A percentile compares a stretch with the other conserved stretches of the same genome.
These are phyloP conservation scores for Zingel zingel DNA, from an alignment of 2,113 vertebrate species.

Conservation along the genomic window DNA sequence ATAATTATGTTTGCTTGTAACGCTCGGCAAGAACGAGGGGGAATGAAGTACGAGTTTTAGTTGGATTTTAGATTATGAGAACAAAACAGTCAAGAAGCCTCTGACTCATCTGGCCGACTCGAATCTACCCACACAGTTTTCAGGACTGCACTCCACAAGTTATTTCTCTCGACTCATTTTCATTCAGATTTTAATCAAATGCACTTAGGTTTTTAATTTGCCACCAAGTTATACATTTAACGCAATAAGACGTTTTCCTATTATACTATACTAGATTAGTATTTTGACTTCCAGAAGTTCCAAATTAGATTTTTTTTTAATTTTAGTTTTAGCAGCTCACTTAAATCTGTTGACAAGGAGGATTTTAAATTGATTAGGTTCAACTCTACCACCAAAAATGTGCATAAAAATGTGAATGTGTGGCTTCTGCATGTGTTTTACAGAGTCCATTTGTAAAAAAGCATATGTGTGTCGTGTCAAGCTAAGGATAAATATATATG, in stretches of 20 bases:
- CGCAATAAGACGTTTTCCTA: neutral
- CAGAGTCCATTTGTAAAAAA: neutral
- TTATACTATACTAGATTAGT: neutral
- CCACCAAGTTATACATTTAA: neutral
- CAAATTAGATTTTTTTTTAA: neutral
- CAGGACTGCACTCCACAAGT: neutral
- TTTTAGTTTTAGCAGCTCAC: neutral
- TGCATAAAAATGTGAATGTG: neutral
- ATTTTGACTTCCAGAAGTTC: neutral
- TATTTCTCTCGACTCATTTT: conserved; percentile 11
- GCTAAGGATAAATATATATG: neutral
- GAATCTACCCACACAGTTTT: conserved; percentile 42
- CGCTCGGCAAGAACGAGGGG: conserved; percentile 3
- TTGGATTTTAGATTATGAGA: conserved; percentile 34
- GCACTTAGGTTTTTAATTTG: neutral
- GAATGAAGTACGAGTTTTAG: conserved; percentile 35
- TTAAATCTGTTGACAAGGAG: neutral
- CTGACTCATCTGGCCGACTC: conserved; percentile 51
- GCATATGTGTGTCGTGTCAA: neutral
- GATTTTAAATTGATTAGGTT: neutral
- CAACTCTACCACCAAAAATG: neutral
- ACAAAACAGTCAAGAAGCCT: conserved; percentile 12
- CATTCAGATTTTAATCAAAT: conserved; percentile 26
- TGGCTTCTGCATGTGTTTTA: neutral
- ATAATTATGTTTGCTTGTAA: conserved; percentile 49